Conservation (phyloP, 2,888 invertebrate genomes). For the Ormyrus nitidulus region DNA sequence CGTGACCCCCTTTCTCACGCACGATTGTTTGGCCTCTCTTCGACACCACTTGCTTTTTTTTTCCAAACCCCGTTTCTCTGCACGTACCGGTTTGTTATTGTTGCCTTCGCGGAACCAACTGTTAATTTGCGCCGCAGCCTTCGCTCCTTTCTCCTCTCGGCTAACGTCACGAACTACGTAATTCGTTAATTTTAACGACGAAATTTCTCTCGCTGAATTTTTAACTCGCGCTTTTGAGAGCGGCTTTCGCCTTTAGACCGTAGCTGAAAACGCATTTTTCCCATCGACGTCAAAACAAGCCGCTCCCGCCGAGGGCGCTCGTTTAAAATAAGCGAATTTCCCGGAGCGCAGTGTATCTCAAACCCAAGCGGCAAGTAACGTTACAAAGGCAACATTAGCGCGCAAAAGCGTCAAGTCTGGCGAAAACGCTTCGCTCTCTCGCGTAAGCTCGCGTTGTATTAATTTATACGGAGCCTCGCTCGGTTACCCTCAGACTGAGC, state of each 20-base stretch:
- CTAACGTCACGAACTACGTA: too few species aligned
- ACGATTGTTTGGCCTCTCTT: conserved; percentile 14
- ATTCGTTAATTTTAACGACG: neutral
- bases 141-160: neutral
- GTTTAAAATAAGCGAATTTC: too few species aligned
- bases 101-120: neutral
- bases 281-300: too few species aligned
- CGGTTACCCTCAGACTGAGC: too few species aligned
- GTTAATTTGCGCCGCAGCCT: neutral
- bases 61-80: neutral
- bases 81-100: too few species aligned
- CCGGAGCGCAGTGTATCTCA: neutral
- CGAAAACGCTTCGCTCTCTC: neutral
- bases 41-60: neutral
- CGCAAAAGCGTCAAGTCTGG: conserved; percentile 11
- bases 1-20: conserved; percentile 32
- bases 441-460: too few species aligned
- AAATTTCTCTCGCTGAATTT: neutral
- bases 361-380: neutral
- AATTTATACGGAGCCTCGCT: too few species aligned
- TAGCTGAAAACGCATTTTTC: too few species aligned
- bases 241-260: neutral
- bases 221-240: neutral
- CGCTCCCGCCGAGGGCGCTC: too few species aligned
- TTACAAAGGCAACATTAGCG: conserved; percentile 24